phyloP scores from a whole-genome alignment of 2,113 vertebrate genomes.

The Cryptomyrus ogoouensis region DNA sequence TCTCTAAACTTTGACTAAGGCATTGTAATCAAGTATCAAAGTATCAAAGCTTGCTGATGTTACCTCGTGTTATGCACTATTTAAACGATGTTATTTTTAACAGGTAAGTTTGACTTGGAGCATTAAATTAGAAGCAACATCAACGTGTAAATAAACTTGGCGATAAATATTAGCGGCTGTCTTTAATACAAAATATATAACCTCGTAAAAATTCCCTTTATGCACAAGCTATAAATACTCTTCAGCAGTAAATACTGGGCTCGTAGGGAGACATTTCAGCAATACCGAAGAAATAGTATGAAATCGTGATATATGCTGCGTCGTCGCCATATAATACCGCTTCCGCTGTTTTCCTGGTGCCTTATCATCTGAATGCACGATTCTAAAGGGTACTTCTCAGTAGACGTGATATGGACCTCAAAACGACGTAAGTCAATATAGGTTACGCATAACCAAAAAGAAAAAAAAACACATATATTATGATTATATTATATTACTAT shows the following conservation, averaged over 20 bases:
- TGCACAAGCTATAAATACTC: background rate
- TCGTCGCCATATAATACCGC: background rate
- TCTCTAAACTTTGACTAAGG: background rate
- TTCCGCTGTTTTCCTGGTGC: background rate
- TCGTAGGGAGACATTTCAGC: background rate
- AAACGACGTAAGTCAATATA: background rate
- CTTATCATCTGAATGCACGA: background rate
- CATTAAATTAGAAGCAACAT: background rate
- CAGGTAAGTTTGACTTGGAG: background rate
- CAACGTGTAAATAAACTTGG: background rate
- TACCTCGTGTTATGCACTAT: background rate
- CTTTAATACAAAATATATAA: background rate
- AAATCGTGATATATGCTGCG: background rate
- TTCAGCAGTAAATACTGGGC: background rate
- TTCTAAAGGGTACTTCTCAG: background rate
- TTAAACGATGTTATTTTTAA: background rate
- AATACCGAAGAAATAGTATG: background rate
- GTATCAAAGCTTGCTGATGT: background rate
- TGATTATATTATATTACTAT: too few relatives aligned
- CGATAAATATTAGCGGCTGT: background rate
- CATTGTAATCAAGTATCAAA: too few relatives aligned
- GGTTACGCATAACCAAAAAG: background rate
- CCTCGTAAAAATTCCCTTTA: background rate
- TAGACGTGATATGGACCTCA: background rate
- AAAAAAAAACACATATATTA: background rate